These are phyloP conservation scores for Brotula barbata DNA, from an alignment of 2,797 vertebrate species.

Conservation along the genomic window DNA sequence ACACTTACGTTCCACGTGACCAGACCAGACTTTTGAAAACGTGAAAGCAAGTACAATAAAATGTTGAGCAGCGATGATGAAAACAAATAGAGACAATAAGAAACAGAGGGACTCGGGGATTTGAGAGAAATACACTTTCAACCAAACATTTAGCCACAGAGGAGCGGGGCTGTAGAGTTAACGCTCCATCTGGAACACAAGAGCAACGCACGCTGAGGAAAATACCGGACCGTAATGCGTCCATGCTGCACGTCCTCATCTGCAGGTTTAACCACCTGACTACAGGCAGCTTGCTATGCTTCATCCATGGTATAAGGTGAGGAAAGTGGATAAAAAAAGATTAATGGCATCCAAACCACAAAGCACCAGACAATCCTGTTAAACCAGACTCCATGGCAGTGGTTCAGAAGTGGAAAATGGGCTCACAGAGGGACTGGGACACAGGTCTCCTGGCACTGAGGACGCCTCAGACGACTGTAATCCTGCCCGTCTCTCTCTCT, in stretches of 20 bases:
- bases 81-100: neutral
- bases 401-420: slow-evolving; percentile 26
- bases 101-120: neutral
- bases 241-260: slow-evolving; percentile 15
- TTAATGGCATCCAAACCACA: slow-evolving; percentile 65
- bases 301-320: slow-evolving; percentile 63
- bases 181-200: neutral
- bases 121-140: slow-evolving; percentile 10
- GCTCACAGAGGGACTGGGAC: too few species aligned
- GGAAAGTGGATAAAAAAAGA: slow-evolving; percentile 73
- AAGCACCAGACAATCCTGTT: slow-evolving; percentile 68
- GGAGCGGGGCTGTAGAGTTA: slow-evolving; percentile 3
- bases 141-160: neutral
- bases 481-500: slow-evolving; percentile 10
- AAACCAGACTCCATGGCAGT: slow-evolving; percentile 47
- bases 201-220: too few species aligned
- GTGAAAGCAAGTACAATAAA: neutral
- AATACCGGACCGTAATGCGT: neutral
- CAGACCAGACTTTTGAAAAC: neutral
- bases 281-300: slow-evolving; percentile 37
- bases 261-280: slow-evolving; percentile 22
- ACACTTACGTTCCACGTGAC: neutral
- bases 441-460: slow-evolving; percentile 39
- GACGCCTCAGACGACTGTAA: slow-evolving; percentile 23
- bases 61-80: neutral